These are phyloP conservation scores for Allygus modestus DNA, from an alignment of 2,888 invertebrate genomes.

Conservation along the genomic window DNA sequence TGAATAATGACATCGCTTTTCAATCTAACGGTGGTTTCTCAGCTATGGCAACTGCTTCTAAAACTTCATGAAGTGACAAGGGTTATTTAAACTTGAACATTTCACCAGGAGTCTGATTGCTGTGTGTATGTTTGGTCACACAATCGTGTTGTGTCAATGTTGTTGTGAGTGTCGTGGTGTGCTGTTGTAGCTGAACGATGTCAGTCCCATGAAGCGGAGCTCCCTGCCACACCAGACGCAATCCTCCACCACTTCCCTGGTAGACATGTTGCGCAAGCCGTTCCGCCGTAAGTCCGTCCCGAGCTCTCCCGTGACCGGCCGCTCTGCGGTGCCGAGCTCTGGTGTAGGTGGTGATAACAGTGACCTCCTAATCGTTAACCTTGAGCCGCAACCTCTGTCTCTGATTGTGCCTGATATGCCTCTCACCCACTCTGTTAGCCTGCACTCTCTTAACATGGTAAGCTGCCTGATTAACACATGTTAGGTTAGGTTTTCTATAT, in stretches of 20 bases:
- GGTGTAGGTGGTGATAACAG: slow-evolving; percentile 62
- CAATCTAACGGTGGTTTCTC: too few relatives aligned
- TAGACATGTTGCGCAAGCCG: slow-evolving; percentile 82
- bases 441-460: slow-evolving; percentile 63
- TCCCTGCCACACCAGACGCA: slow-evolving; percentile 63
- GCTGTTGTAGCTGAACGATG: slow-evolving; percentile 37
- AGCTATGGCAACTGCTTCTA: too few relatives aligned
- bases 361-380: slow-evolving; percentile 58
- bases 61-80: too few relatives aligned
- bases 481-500: neutral
- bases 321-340: slow-evolving; percentile 52
- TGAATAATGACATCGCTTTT: too few relatives aligned
- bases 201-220: slow-evolving; percentile 56
- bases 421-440: slow-evolving; percentile 60
- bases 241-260: slow-evolving; percentile 75
- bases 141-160: neutral
- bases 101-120: too few relatives aligned
- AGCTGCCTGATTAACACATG: slow-evolving; percentile 49
- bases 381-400: slow-evolving; percentile 61
- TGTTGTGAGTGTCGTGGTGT: neutral
- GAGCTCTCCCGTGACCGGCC: slow-evolving; percentile 68
- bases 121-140: neutral
- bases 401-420: slow-evolving; percentile 59
- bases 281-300: slow-evolving; percentile 80
- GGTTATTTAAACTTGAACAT: too few relatives aligned